Evolutionary conservation across 30 jellyfish, hydroid and myxozoan species (phyloP), one percentile per base, ranked within the genome.

Genomic region (Hydractinia echinata): DNA sequence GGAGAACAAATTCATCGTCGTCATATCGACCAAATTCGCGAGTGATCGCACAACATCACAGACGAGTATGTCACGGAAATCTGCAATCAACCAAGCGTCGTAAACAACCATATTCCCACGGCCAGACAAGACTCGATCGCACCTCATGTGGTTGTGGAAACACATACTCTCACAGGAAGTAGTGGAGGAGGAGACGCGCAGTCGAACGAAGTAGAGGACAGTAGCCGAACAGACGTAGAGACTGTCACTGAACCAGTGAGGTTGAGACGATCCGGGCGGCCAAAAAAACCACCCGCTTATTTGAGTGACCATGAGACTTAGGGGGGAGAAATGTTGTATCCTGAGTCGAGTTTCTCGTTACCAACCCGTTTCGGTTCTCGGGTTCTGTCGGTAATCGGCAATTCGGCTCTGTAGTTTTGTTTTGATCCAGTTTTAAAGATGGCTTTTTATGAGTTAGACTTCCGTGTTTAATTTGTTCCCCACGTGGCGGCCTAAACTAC

Each of bases 21-120:
- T 56, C 68, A 56, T 15, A 15, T 56, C 15, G 68, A 56, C 68
- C 68, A 56, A 15, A 56, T 56, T 10, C 68, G 68, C 68, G 13
- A 56, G 68, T n/a, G 68, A 56, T 56, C 68, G 68, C 68, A 56
- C 68, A 56, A 56, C 68, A 56, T 56, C 68, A n/a, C 10, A 56
- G 68, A 56, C n/a, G 68, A 56, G n/a, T 56, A 56, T 56, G 68
- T 56, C 68, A 56, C 68, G 68, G 68, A 56, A n/a, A 56, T n/a
- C 68, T n/a, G 68, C 68, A 56, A 56, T n/a, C 13, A 56, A 56
- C n/a, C 68, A n/a, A 10, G 13, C 10, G n/a, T 9, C 68, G 68
- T 56, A 10, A 56, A 56, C 68, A 10, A 10, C n/a, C 13, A 56
- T 9, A 56, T 9, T n/a, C 68, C 68, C 68, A 56, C 68, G 68